A percentile compares a stretch with the other conserved stretches of the same genome.
phyloP scores from a whole-genome alignment of 2,888 invertebrate genomes.

The Aphodius sticticus region DNA sequence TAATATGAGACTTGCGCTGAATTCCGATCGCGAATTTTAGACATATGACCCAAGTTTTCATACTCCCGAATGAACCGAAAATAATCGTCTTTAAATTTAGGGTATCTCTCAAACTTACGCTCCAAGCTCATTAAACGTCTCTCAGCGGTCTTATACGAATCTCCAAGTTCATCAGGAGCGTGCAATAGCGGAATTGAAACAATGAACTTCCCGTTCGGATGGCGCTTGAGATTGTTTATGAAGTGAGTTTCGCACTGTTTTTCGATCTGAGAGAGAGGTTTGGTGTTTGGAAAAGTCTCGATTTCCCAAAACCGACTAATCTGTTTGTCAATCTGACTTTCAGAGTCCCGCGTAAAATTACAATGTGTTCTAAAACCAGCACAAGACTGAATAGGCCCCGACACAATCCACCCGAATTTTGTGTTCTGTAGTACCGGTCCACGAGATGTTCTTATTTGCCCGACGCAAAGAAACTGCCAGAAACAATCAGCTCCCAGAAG shows the following conservation, averaged over 20 bases:
- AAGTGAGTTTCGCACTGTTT: slow-evolving; percentile 22
- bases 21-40: slow-evolving; percentile 4
- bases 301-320: slow-evolving; percentile 24
- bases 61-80: slow-evolving; percentile 15
- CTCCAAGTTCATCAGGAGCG: slow-evolving; percentile 12
- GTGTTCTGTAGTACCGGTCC: slow-evolving; percentile 28
- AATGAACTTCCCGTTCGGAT: slow-evolving; percentile 16
- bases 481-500: slow-evolving; percentile 23
- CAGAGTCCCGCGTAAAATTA: slow-evolving; percentile 10
- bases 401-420: slow-evolving; percentile 23
- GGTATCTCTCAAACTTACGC: slow-evolving; percentile 7
- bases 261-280: not conserved
- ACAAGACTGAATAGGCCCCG: slow-evolving; percentile 16
- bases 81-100: slow-evolving; percentile 18
- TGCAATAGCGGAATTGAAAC: slow-evolving; percentile 18
- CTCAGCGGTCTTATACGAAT: slow-evolving; percentile 22
- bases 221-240: slow-evolving; percentile 9
- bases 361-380: not conserved
- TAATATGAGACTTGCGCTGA: slow-evolving; percentile 10
- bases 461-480: slow-evolving; percentile 14
- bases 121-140: slow-evolving; percentile 21
- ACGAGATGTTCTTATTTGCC: slow-evolving; percentile 8
- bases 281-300: not conserved
- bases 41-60: slow-evolving; percentile 20
- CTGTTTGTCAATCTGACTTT: slow-evolving; percentile 19